phyloP scores from a whole-genome alignment of 2,888 invertebrate species.

The Megaustenia siamemsis region DNA sequence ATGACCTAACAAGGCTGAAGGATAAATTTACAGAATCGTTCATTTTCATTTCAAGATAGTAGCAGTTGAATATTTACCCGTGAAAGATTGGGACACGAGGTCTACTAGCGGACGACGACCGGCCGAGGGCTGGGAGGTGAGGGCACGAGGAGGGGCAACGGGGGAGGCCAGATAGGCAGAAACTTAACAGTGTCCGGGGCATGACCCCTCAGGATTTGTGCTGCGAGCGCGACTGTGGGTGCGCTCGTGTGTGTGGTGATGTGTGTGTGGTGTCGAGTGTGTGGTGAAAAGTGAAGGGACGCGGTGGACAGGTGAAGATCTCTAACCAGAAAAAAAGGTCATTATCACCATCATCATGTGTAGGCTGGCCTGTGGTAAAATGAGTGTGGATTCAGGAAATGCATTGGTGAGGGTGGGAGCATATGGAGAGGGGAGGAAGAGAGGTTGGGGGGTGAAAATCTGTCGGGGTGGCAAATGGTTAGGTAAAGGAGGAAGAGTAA shows the following conservation, averaged over 20 bases:
- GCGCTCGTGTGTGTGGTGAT: not conserved
- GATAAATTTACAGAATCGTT: too few species aligned
- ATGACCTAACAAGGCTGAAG: too few species aligned
- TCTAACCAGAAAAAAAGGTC: too few species aligned
- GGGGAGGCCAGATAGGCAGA: not conserved
- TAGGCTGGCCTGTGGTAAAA: too few species aligned
- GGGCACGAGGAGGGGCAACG: not conserved
- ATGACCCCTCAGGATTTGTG: slow-evolving; percentile 6
- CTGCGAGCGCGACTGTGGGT: not conserved
- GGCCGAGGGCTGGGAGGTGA: not conserved
- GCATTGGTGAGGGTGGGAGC: too few species aligned
- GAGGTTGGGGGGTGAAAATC: too few species aligned
- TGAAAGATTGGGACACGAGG: not conserved
- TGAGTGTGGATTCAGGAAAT: too few species aligned
- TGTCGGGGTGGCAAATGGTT: too few species aligned
- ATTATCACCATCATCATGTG: too few species aligned
- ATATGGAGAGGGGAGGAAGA: too few species aligned
- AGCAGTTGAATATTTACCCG: not conserved
- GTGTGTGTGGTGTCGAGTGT: not conserved
- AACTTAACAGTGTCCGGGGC: slow-evolving; percentile 20
- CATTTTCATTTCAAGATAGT: too few species aligned
- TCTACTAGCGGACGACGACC: slow-evolving; percentile 29
- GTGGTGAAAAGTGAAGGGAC: not conserved
- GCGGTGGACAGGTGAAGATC: not conserved
- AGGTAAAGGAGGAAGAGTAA: too few species aligned